Evolutionary conservation across 2,888 invertebrate genomes (phyloP).

Genomic region (Sialis lutaria): DNA sequence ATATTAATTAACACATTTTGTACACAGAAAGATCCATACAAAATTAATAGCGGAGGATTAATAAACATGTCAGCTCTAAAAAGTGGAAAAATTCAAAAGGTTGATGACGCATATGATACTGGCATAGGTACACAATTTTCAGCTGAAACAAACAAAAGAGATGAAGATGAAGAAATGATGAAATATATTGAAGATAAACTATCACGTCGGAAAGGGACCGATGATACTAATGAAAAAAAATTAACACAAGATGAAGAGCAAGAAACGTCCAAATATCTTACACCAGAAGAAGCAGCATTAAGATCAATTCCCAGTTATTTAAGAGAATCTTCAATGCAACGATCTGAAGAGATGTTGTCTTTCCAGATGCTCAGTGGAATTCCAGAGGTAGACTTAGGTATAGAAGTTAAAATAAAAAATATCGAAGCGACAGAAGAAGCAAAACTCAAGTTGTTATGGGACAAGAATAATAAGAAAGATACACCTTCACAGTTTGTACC

Average conservation of each 20-base stretch:
- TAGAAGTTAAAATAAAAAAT: conserved; percentile 95
- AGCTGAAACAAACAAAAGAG: conserved; percentile 92
- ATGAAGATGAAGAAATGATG: conserved; percentile 98
- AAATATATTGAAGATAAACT: conserved; percentile 80
- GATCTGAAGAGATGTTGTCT: conserved; percentile 97
- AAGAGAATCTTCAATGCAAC: conserved; percentile 66
- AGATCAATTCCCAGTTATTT: conserved; percentile 80
- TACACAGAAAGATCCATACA: conserved; percentile 50
- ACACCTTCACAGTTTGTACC: conserved; percentile 91
- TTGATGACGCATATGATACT: conserved; percentile 82
- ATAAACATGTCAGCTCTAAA: conserved; percentile 76
- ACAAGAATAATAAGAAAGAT: conserved; percentile 80
- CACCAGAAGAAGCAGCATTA: conserved; percentile 81
- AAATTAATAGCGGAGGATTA: conserved; percentile 71
- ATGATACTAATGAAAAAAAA: conserved; percentile 20
- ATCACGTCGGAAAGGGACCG: conserved; percentile 51
- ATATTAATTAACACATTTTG: conserved; percentile 5
- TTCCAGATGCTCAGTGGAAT: conserved; percentile 99
- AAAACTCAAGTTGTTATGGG: conserved; percentile 79
- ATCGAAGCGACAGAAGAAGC: conserved; percentile 99
- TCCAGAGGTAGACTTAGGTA: conserved; percentile 98
- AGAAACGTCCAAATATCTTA: conserved; percentile 43
- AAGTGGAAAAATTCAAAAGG: conserved; percentile 60
- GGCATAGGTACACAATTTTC: conserved; percentile 96
- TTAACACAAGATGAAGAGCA: conserved; percentile 25